Evolutionary conservation across 1,140 invertebrate genomes (phyloP), one percentile per base, ranked within the genome.

Genomic region (Streblospio benedicti): DNA sequence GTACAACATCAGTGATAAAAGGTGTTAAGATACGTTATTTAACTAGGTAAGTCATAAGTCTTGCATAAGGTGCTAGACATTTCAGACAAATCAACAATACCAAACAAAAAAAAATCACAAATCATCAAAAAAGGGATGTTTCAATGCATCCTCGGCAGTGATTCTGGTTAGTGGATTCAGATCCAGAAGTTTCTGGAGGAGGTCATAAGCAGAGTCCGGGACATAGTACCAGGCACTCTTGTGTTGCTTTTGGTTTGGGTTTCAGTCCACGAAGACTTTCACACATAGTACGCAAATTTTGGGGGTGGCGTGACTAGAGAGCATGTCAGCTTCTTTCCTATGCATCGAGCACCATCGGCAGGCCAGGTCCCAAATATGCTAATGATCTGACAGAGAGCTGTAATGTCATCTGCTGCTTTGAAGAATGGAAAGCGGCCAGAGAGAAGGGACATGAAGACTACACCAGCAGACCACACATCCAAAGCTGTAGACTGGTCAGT

Each of bases 401-500:
- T 84, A 49, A 87, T 78, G 70, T 91, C 89, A 75, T 91, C 88
- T 38, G 85, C 82, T 5, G 87, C 86, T 60, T 85, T 83, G 70
- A 93, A 91, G 72, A 93, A 90, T 30, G 88, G 88, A 79, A 89
- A 90, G 2, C 87, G 84, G 18, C 85, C 84, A 67, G 85, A 87
- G 5, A 93, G 77, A 59, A 91, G 84, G 52, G 85, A 87, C 2
- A 91, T 73, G 67, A 93, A 83, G 59, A 93, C 91, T 3, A 93
- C 86, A 35, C 91, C 91, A 41, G 84, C 84, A 33, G 91, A 88
- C 91, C 91, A 94, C 56, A 92, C 82, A 79, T 95, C 91, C 61
- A 95, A 86, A 64, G 87, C 88, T n/a, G 86, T 84, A 4, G 86
- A 86, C 79, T 92, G 90, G 53, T 85, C 75, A 12, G 81, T 78